phyloP scores from a whole-genome alignment of 2,797 vertebrate genomes.

The Delichon dasypus region DNA sequence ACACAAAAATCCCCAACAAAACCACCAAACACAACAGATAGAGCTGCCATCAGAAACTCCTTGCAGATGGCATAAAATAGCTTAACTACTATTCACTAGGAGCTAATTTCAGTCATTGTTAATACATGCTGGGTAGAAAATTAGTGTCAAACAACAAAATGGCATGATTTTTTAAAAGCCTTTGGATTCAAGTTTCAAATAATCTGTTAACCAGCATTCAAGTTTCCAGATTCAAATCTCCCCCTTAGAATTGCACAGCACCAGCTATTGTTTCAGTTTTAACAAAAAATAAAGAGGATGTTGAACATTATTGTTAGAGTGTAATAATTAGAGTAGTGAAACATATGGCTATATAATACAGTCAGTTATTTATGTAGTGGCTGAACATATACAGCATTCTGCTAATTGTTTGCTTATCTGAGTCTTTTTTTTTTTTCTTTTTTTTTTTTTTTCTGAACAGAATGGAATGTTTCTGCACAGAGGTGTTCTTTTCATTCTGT shows the following conservation, averaged over 20 bases:
- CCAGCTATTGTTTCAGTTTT: background rate
- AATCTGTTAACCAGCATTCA: slow-evolving; percentile 62
- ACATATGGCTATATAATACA: background rate
- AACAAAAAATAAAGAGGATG: background rate
- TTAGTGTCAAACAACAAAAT: slow-evolving; percentile 79
- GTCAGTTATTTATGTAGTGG: background rate
- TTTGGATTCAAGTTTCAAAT: slow-evolving; percentile 68
- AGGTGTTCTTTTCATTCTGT: background rate
- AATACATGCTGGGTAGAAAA: slow-evolving; percentile 77
- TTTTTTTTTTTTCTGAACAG: background rate
- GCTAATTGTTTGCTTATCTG: background rate
- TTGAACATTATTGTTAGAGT: background rate
- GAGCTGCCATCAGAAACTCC: slow-evolving; percentile 49
- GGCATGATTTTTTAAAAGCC: slow-evolving; percentile 73
- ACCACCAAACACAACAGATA: background rate
- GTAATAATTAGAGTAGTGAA: background rate
- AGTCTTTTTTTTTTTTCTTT: background rate
- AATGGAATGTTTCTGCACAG: background rate
- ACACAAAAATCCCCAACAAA: background rate
- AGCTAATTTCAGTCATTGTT: slow-evolving; percentile 79
- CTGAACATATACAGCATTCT: background rate
- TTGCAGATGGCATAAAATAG: slow-evolving; percentile 72
- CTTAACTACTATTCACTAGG: slow-evolving; percentile 74
- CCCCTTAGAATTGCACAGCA: background rate
- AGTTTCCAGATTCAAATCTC: slow-evolving; percentile 44